Percentiles rank a stretch among this genome's conserved stretches.
Conservation (phyloP, 2,888 invertebrate genomes). For the Petrolisthes cinctipes region DNA sequence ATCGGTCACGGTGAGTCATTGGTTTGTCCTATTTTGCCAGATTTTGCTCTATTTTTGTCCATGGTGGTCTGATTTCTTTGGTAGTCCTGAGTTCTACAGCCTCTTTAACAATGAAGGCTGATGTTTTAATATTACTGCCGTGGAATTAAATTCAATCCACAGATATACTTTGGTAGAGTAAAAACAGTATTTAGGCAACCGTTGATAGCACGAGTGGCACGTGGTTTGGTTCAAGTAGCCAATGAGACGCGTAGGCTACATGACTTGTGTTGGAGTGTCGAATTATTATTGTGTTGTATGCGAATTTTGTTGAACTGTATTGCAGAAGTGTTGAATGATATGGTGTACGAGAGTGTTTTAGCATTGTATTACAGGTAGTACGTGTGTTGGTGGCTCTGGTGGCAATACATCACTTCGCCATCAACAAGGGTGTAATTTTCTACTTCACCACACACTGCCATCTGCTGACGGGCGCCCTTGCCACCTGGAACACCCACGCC, state of each 20-base stretch:
- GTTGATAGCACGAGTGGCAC: too few species aligned
- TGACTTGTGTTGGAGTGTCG: too few species aligned
- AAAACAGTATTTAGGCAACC: too few species aligned
- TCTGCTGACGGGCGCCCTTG: conserved; percentile 31
- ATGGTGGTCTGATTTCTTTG: too few species aligned
- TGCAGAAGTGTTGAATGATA: too few species aligned
- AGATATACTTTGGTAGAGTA: too few species aligned
- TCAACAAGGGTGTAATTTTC: conserved; percentile 46
- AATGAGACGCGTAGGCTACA: too few species aligned
- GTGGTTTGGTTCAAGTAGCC: too few species aligned
- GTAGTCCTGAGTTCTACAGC: not conserved
- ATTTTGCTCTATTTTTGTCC: not conserved
- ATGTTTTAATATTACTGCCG: too few species aligned
- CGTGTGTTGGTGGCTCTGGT: conserved; percentile 16
- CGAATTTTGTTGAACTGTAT: not conserved
- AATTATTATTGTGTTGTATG: too few species aligned
- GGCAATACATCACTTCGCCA: conserved; percentile 45
- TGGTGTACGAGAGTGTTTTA: not conserved
- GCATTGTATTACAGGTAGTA: conserved; percentile 11
- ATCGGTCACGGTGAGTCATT: conserved; percentile 12
- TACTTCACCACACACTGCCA: conserved; percentile 52
- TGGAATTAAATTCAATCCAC: too few species aligned
- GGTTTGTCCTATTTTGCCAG: not conserved
- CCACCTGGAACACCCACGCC: conserved; percentile 40
- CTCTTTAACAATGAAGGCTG: not conserved